Base-by-base conservation (phyloP, 1,140 invertebrate species). In the Aricia agestis region DNA sequence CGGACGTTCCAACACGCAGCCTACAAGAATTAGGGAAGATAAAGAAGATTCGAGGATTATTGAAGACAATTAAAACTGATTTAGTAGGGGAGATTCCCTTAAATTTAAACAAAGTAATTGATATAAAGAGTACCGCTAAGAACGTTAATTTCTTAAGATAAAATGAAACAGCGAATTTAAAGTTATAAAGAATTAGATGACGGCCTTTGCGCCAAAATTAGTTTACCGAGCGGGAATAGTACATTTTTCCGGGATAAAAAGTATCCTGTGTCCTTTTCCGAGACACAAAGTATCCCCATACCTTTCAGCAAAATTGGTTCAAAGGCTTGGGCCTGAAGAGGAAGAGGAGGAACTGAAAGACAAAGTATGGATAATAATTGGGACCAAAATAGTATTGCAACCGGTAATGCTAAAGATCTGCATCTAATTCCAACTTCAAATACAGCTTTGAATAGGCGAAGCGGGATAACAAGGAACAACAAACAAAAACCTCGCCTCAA, bases 21-120 rank as follows among this genome's bases (percentile, higher is more conserved):
- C 45, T 52, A 52, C 45, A 52, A 52, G 45, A 52, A 52, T 52
- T 52, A 13, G 45, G 11, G 45, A 1, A 52, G 45, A 52, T 52
- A 52, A 52, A 52, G 45, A 52, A 52, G 45, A 52, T 15, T 52
- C 45, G 45, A 52, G 45, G 45, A 52, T 52, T 36, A 36, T 36
- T 52, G 9, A 52, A 52, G 45, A 52, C 45, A 52, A 52, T 52
- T 52, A 13, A 52, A 52, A 52, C 45, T 52, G 45, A 52, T 52
- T 52, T 52, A 52, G 45, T 52, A 13, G 45, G 11, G 45, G 9
- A 36, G 36, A 9, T 52, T 15, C 45, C 11, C 45, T 15, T 52
- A 52, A 52, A 52, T 52, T 52, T 52, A 15, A 52, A 52, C 45
- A 52, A 52, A 52, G 45, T 52, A 52, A 52, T 52, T 52, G 45